Evolutionary conservation across 2,797 vertebrate genomes (phyloP), one percentile per base, ranked within the genome.

Genomic region (Valencia hispanica): DNA sequence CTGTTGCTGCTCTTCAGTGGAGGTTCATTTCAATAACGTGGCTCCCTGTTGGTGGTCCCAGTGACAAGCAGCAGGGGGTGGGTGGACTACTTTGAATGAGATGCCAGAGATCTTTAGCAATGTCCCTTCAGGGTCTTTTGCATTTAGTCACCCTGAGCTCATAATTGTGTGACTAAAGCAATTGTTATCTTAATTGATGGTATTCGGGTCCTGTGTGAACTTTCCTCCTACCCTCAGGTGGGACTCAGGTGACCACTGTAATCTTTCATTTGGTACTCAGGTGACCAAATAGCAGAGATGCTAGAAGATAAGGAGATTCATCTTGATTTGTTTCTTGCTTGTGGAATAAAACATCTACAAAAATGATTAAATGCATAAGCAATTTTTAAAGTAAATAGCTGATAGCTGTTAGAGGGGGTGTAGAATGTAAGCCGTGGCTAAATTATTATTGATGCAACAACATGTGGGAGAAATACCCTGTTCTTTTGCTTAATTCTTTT

Each of bases 101-200:
- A 94, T 94, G 92, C 91, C 93, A 93, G 83, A 93, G 92, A 93
- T 94, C 94, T 91, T 94, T 92, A 92, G 94, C 92, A 84, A 78
- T 70, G 78, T 86, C 93, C 92, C 95, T 95, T 81, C 91, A 69
- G 95, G 95, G 85, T 92, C 76, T 94, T 95, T 92, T 87, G 89
- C 89, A 92, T 94, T 95, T 89, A 93, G 87, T 89, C 91, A 89
- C 86, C 86, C 91, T 95, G 92, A 96, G 94, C 94, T 94, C 92
- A 94, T 95, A 95, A 95, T 94, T 94, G 92, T 94, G 93, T 94
- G 94, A 95, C 95, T 94, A 95, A 95, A 94, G 89, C 93, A 93
- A 95, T 95, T 96, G 94, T 96, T 94, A 94, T 92, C 87, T 94
- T 94, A 94, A 95, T 94, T 95, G 92, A 95, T 91, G 88, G 81